A percentile compares a stretch with the other conserved stretches of the same genome.
Evolutionary conservation across 1,140 invertebrate genomes (phyloP).

Genomic region (Vollenhovia emeryi): DNA sequence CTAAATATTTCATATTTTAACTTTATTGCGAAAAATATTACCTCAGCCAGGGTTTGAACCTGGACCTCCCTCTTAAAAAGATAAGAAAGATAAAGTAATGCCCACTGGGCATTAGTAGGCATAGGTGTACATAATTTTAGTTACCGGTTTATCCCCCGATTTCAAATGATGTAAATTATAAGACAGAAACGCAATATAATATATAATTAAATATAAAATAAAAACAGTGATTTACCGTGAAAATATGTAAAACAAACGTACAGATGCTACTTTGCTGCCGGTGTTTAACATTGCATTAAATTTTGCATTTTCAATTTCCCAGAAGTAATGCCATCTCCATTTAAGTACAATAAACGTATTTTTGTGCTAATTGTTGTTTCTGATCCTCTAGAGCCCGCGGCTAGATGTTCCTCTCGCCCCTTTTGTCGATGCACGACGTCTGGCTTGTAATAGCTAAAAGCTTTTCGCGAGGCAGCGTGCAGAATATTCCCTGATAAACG

Average conservation of each 20-base stretch:
- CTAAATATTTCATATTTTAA: too few species aligned
- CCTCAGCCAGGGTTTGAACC: too few species aligned
- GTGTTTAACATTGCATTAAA: neutral
- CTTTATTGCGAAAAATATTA: too few species aligned
- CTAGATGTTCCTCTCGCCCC: neutral
- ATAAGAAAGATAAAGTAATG: too few species aligned
- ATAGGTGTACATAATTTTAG: too few species aligned
- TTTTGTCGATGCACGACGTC: constrained; percentile 19
- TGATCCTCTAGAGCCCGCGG: constrained; percentile 9
- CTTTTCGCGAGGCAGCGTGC: constrained; percentile 56
- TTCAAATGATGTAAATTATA: neutral
- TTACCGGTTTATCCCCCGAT: too few species aligned
- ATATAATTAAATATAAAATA: constrained; percentile 36
- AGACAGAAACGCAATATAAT: neutral
- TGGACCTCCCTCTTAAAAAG: too few species aligned
- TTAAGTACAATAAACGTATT: constrained; percentile 11
- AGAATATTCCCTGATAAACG: constrained; percentile 57
- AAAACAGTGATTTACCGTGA: neutral
- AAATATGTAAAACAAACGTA: neutral
- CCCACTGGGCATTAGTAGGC: too few species aligned
- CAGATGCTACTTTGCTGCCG: neutral
- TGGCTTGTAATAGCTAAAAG: constrained; percentile 64
- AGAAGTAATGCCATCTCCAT: neutral
- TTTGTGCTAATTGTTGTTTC: constrained; percentile 41
- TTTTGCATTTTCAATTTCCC: neutral